These are phyloP conservation scores for Riptortus pedestris DNA, from an alignment of 1,140 invertebrate species.

Conservation along the genomic window DNA sequence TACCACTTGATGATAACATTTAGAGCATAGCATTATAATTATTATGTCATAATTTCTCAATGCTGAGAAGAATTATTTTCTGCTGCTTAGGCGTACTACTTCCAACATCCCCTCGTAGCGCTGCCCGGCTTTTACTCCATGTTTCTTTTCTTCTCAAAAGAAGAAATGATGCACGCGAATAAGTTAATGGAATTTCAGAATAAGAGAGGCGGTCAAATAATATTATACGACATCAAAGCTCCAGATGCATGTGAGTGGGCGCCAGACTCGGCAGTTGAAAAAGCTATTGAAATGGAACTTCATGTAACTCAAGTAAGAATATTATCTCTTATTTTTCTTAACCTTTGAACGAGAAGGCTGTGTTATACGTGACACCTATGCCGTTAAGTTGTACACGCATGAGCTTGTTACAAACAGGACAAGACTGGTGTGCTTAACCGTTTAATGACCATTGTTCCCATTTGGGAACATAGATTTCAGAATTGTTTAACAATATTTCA, in stretches of 20 bases:
- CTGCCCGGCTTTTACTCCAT: conserved; percentile 56
- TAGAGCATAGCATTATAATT: no score
- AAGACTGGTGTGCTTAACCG: no score
- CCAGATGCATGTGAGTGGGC: conserved; percentile 52
- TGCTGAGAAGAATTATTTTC: no score
- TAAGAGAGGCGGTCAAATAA: conserved; percentile 60
- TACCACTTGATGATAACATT: no score
- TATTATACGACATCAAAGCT: conserved; percentile 43
- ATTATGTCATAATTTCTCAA: no score
- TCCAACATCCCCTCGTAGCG: conserved; percentile 66
- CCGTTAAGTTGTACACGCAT: no score
- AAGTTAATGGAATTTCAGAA: conserved; percentile 69
- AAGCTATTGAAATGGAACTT: conserved; percentile 62
- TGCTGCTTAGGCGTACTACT: conserved; percentile 53
- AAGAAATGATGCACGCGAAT: conserved; percentile 65
- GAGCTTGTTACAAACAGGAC: no score
- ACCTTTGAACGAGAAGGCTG: no score
- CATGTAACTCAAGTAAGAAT: conserved; percentile 51
- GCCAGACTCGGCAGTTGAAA: conserved; percentile 52
- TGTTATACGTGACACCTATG: no score
- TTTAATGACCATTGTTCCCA: no score
- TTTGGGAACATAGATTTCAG: no score
- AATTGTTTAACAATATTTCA: no score
- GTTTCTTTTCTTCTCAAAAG: conserved; percentile 58
- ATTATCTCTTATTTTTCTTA: not conserved